These are phyloP conservation scores for Trilocha varians DNA, from an alignment of 2,888 invertebrate species.

Conservation along the genomic window DNA sequence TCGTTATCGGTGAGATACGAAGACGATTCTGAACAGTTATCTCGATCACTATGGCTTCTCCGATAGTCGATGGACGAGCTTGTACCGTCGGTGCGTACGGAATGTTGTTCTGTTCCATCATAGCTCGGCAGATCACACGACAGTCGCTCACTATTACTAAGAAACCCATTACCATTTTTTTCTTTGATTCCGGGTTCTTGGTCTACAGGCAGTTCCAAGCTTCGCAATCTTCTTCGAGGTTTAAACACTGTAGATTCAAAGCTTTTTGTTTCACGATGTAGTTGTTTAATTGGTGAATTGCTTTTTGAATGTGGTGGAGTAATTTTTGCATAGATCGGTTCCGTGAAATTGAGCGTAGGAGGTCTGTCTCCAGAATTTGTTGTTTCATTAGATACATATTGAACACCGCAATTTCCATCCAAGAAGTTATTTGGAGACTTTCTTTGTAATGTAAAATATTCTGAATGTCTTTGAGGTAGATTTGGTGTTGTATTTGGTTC, in stretches of 20 bases:
- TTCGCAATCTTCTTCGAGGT: constrained; percentile 60
- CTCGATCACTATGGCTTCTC: constrained; percentile 64
- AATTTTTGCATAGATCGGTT: constrained; percentile 66
- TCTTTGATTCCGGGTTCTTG: constrained; percentile 39
- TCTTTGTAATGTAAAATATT: constrained; percentile 66
- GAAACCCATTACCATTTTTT: constrained; percentile 45
- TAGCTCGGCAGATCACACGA: constrained; percentile 55
- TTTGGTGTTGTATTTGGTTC: constrained; percentile 53
- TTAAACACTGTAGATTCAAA: constrained; percentile 68
- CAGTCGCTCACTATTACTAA: constrained; percentile 56
- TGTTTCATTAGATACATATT: constrained; percentile 42
- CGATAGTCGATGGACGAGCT: constrained; percentile 57
- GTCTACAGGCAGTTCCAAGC: constrained; percentile 49
- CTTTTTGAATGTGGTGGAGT: constrained; percentile 51
- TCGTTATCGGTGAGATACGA: constrained; percentile 67
- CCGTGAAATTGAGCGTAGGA: constrained; percentile 54
- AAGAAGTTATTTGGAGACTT: constrained; percentile 56
- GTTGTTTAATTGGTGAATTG: constrained; percentile 49
- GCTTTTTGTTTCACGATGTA: constrained; percentile 44
- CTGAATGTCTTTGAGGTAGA: constrained; percentile 67
- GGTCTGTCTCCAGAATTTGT: constrained; percentile 33
- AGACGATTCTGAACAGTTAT: constrained; percentile 68
- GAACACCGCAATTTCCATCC: constrained; percentile 52
- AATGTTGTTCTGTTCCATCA: constrained; percentile 61
- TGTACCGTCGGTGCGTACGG: constrained; percentile 57